Conservation (phyloP, 2,888 invertebrate species). For the Apodemia hepburni region DNA sequence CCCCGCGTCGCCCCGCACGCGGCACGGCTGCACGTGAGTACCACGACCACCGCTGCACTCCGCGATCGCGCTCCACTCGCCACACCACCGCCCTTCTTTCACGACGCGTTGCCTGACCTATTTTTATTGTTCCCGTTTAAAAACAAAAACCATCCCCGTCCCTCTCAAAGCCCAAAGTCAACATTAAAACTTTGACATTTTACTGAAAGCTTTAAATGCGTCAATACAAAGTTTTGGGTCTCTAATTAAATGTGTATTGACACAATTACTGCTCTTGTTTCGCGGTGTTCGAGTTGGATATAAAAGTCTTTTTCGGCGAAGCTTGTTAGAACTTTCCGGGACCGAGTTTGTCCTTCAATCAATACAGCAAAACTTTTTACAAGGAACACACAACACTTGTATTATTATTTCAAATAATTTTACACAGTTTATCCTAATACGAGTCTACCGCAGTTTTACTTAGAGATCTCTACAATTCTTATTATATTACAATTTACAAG, state of each 20-base stretch:
- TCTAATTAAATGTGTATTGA: background rate
- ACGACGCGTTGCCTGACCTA: slow-evolving; percentile 33
- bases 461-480: too few relatives aligned
- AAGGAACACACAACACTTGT: background rate
- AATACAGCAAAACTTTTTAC: slow-evolving; percentile 1
- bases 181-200: background rate
- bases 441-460: too few relatives aligned
- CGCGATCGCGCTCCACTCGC: background rate
- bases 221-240: background rate
- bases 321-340: background rate
- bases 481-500: too few relatives aligned
- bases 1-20: slow-evolving; percentile 24
- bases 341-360: slow-evolving; percentile 1
- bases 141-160: background rate
- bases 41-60: background rate
- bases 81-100: slow-evolving; percentile 24
- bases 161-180: background rate
- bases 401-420: too few relatives aligned
- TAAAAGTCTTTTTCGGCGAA: background rate
- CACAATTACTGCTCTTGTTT: background rate
- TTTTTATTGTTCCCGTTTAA: slow-evolving; percentile 4
- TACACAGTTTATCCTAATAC: too few relatives aligned
- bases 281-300: background rate
- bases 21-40: slow-evolving; percentile 19
- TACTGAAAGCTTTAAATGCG: background rate